These are phyloP conservation scores for Florisuga fusca DNA, from an alignment of 2,797 vertebrate genomes.

Conservation along the genomic window DNA sequence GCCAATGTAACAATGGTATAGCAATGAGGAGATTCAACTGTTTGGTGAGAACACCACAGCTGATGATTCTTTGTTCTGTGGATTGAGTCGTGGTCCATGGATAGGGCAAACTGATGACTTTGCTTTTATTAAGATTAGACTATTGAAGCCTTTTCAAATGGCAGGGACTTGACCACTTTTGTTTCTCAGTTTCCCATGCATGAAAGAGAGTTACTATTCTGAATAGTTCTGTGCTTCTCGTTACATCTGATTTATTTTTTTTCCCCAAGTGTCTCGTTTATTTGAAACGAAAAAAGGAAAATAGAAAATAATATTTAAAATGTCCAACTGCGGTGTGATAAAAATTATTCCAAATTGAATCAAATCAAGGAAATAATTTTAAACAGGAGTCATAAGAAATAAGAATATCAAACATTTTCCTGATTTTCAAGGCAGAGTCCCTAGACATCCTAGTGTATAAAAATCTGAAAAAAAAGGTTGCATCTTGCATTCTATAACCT, in stretches of 20 bases:
- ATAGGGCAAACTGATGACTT: accelerated
- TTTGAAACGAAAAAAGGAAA: background rate
- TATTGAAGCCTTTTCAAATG: background rate
- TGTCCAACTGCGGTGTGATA: background rate
- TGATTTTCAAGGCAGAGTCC: background rate
- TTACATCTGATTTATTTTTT: accelerated
- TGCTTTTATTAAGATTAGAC: background rate
- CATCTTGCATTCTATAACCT: background rate
- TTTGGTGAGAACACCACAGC: background rate
- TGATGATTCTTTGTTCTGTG: accelerated
- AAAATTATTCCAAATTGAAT: background rate
- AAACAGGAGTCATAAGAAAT: background rate
- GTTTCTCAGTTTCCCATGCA: background rate
- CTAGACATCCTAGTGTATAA: background rate
- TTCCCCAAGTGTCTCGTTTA: background rate
- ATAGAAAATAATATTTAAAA: accelerated
- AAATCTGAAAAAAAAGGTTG: background rate
- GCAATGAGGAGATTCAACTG: background rate
- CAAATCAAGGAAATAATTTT: background rate
- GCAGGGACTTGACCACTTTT: background rate
- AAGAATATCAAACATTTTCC: background rate
- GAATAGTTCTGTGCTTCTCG: background rate
- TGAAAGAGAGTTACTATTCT: background rate
- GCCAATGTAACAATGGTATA: background rate
- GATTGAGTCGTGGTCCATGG: background rate